phyloP scores from a whole-genome alignment of 2,113 vertebrate genomes.

The Proteles cristata region DNA sequence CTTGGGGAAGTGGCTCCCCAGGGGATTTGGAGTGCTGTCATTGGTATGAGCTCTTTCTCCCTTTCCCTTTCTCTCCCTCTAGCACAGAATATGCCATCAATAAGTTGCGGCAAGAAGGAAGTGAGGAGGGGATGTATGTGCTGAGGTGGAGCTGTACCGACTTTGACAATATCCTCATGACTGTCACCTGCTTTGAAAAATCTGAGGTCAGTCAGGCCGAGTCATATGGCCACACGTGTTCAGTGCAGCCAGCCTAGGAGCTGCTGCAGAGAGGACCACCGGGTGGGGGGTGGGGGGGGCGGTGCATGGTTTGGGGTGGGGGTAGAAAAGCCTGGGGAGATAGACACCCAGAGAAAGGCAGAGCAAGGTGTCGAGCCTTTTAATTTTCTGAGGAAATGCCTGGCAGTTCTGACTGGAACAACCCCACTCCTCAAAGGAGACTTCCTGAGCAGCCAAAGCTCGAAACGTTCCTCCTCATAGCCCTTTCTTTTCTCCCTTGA shows the following conservation, averaged over 20 bases:
- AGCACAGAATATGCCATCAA: conserved; percentile 97
- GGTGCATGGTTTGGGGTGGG: no score
- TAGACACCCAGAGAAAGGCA: not conserved
- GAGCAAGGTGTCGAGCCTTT: not conserved
- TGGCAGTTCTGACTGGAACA: not conserved
- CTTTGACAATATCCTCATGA: conserved; percentile 97
- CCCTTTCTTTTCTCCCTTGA: not conserved
- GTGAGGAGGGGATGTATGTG: conserved; percentile 94
- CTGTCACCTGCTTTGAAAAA: conserved; percentile 93
- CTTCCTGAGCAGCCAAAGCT: not conserved
- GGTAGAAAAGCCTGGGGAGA: not conserved
- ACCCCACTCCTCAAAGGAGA: not conserved
- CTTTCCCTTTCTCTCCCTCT: not conserved
- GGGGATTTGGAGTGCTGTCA: not conserved
- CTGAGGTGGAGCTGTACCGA: conserved; percentile 97
- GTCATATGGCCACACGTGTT: no score
- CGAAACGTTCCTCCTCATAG: fast-evolving
- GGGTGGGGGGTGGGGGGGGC: no score
- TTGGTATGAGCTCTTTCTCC: not conserved
- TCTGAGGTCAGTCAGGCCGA: conserved; percentile 83
- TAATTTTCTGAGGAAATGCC: not conserved
- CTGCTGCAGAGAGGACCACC: not conserved
- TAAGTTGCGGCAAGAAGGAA: conserved; percentile 95
- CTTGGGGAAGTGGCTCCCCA: not conserved
- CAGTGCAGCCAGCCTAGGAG: not conserved